phyloP scores from a whole-genome alignment of 2,113 vertebrate species.

The Hypocryptadius cinnamomeus region DNA sequence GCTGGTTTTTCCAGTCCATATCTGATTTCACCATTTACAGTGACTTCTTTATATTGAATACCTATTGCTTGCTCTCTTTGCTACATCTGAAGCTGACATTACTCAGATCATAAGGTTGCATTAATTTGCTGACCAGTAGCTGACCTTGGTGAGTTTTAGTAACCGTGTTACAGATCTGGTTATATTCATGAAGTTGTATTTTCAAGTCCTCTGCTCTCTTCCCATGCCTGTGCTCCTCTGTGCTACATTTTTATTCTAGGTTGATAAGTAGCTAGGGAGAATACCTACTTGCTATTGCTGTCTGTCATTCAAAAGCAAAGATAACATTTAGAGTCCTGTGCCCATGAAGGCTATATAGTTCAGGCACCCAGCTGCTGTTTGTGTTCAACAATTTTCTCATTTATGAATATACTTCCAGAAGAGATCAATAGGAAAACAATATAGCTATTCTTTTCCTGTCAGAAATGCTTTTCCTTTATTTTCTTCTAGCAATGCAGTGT shows the following conservation, averaged over 20 bases:
- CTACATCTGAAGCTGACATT: neutral
- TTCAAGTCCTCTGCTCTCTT: neutral
- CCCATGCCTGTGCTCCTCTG: neutral
- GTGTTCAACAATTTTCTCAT: neutral
- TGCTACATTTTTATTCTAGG: neutral
- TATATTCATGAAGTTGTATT: neutral
- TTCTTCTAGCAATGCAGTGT: neutral
- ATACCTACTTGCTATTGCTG: neutral
- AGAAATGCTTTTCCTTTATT: neutral
- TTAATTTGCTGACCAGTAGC: neutral
- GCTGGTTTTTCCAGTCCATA: neutral
- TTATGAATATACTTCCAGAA: neutral
- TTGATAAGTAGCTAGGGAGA: neutral
- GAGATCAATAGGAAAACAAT: neutral
- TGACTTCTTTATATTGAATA: neutral
- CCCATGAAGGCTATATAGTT: neutral
- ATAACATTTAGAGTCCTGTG: neutral
- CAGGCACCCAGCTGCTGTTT: neutral
- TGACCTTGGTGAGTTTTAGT: neutral
- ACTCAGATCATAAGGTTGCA: accelerated
- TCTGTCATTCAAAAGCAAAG: neutral
- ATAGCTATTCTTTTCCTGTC: neutral
- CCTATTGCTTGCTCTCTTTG: neutral
- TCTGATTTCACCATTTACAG: neutral
- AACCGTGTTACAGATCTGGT: neutral